Percentiles rank a stretch among this genome's conserved stretches.
phyloP scores from a whole-genome alignment of 2,113 vertebrate genomes.

The Myotis brandtii region DNA sequence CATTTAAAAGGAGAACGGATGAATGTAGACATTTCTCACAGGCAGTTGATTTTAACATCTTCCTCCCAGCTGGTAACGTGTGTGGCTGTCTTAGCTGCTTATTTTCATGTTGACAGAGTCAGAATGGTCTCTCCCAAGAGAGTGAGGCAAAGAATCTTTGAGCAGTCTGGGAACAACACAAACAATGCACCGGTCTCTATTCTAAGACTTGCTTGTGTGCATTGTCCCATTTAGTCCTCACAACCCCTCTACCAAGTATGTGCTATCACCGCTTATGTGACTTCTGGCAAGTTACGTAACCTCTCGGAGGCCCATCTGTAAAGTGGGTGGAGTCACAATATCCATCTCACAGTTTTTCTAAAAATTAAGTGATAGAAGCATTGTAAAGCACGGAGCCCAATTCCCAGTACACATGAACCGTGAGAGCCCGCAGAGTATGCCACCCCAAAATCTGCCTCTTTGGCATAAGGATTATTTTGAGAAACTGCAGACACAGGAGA shows the following conservation, averaged over 20 bases:
- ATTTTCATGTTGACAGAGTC: neutral
- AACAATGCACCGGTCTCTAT: too few species aligned
- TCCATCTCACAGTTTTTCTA: neutral
- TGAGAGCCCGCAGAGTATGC: neutral
- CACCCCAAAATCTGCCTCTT: neutral
- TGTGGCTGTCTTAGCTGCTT: neutral
- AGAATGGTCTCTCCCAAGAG: neutral
- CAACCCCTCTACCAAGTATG: neutral
- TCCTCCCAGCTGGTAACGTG: neutral
- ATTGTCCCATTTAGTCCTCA: neutral
- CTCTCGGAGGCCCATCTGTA: neutral
- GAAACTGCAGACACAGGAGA: conserved; percentile 7
- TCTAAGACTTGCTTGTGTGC: neutral
- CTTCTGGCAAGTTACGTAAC: neutral
- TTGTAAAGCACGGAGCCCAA: neutral
- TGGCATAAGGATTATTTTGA: neutral
- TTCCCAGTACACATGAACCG: neutral
- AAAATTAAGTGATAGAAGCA: neutral
- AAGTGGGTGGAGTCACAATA: neutral
- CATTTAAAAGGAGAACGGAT: neutral
- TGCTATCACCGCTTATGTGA: neutral
- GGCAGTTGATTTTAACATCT: neutral
- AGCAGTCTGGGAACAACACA: neutral
- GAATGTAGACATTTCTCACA: neutral
- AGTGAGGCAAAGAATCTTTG: neutral